Base-by-base conservation (phyloP, 2,797 vertebrate species). In the Halcyon smyrnensis region DNA sequence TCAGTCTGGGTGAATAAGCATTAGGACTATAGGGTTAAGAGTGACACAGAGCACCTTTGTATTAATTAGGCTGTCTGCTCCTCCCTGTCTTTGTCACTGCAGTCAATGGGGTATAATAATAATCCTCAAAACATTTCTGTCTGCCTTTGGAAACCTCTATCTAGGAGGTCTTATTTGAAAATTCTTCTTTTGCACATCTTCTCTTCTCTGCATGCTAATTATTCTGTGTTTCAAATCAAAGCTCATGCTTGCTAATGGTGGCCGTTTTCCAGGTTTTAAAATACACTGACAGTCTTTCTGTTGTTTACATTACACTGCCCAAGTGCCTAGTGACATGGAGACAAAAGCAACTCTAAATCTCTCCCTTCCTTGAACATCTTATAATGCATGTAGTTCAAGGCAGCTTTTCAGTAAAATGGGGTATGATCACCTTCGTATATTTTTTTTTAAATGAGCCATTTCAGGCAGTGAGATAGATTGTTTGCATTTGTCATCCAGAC, bases 401-500 rank as follows among this genome's bases (percentile, higher is more conserved):
- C 64, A 77, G 86, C 59, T 87, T 93, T 80, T 85, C 64, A 85
- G 43, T 65, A 76, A 81, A 88, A 90, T 59, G 12, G 51, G 86
- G 34, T 80, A 57, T 45, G 46, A 77, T 59, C 77, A 92, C 70
- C 43, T 79, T 41, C 19, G 20, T 48, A 43, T 12, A n/a, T 64
- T 43, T 92, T 80, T 73, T 77, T 27, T 2, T 4, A 77, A 74
- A 75, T 51, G 39, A 90, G 27, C 28, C 36, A 36, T 93, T 95
- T 88, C 37, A 50, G 77, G 39, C 92, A 68, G 16, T 32, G 67
- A 85, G 67, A 81, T 94, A 71, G 53, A 95, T 81, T 37, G 63
- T 91, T 96, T 86, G 75, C 73, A 73, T 96, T 96, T 67, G 21
- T 95, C 93, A 87, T 73, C 48, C 87, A 95, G 81, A 80, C 69